These are phyloP conservation scores for Pagetopsis macropterus DNA, from an alignment of 2,797 vertebrate species.

Conservation along the genomic window DNA sequence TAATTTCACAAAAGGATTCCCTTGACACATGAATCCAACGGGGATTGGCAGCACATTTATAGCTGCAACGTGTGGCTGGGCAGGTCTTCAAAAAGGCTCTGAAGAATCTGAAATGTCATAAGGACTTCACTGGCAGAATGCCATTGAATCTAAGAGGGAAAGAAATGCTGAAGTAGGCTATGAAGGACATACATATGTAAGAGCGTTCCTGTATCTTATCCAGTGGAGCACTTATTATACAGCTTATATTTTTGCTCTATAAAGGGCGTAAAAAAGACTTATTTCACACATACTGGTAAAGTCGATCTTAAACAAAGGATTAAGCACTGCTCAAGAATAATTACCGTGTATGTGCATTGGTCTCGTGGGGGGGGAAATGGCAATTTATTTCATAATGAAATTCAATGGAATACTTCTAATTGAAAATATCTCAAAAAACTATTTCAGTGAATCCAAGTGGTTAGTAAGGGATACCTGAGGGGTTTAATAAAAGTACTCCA, in stretches of 20 bases:
- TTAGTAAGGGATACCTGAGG: conserved; percentile 50
- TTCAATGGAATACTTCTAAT: conserved; percentile 69
- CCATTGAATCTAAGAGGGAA: conserved; percentile 34
- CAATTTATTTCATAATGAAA: conserved; percentile 61
- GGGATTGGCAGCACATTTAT: conserved; percentile 76
- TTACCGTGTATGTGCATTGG: conserved; percentile 51
- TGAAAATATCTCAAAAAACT: conserved; percentile 63
- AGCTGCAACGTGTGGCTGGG: conserved; percentile 60
- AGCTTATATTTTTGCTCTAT: conserved; percentile 14
- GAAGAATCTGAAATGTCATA: conserved; percentile 64
- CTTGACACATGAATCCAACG: conserved; percentile 67
- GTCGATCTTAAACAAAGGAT: conserved; percentile 59
- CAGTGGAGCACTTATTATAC: conserved; percentile 17
- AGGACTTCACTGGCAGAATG: conserved; percentile 48
- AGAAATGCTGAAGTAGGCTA: conserved; percentile 50
- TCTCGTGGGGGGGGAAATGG: conserved; percentile 51
- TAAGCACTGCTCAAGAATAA: conserved; percentile 61
- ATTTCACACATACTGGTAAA: conserved; percentile 35
- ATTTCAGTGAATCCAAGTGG: conserved; percentile 48
- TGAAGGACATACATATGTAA: conserved; percentile 59
- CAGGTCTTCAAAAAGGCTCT: conserved; percentile 60
- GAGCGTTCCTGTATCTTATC: conserved; percentile 37
- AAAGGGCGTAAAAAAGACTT: conserved; percentile 25
- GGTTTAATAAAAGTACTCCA: conserved; percentile 64
- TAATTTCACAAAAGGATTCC: conserved; percentile 73